Evolutionary conservation across 2,888 invertebrate genomes (phyloP).

Genomic region (Neelides folsomi): DNA sequence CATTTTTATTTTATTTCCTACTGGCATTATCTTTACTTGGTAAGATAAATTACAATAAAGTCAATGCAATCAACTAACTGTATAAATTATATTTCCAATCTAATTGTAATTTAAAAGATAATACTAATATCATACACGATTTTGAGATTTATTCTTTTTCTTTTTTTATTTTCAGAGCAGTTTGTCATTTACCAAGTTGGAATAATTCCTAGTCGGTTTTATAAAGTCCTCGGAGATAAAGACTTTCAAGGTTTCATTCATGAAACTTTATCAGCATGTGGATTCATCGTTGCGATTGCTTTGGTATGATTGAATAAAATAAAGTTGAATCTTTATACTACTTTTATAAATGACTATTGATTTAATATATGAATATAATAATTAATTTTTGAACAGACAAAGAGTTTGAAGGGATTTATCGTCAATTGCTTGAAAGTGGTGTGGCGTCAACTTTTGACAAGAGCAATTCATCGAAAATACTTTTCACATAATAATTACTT

Average conservation of each 20-base stretch:
- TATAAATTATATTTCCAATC: too few relatives aligned
- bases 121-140: too few relatives aligned
- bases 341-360: neutral
- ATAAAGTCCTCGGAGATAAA: slow-evolving; percentile 41
- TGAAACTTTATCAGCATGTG: slow-evolving; percentile 28
- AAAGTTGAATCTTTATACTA: neutral
- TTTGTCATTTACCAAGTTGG: slow-evolving; percentile 39
- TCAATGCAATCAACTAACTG: too few relatives aligned
- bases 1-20: too few relatives aligned
- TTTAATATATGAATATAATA: neutral
- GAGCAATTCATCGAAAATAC: slow-evolving; percentile 41
- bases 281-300: slow-evolving; percentile 36
- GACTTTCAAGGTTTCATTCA: slow-evolving; percentile 38
- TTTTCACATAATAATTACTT: slow-evolving; percentile 38
- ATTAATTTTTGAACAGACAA: slow-evolving; percentile 38
- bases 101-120: too few relatives aligned
- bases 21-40: too few relatives aligned
- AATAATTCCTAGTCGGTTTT: slow-evolving; percentile 43
- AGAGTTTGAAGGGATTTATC: slow-evolving; percentile 39
- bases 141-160: too few relatives aligned
- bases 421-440: slow-evolving; percentile 40
- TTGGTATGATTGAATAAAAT: slow-evolving; percentile 35
- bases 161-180: too few relatives aligned
- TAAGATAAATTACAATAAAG: too few relatives aligned
- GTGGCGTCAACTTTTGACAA: slow-evolving; percentile 41